Percentiles rank a stretch among this genome's conserved stretches.
Conservation (phyloP, 1,140 invertebrate genomes). For the Globodera ellingtonae region DNA sequence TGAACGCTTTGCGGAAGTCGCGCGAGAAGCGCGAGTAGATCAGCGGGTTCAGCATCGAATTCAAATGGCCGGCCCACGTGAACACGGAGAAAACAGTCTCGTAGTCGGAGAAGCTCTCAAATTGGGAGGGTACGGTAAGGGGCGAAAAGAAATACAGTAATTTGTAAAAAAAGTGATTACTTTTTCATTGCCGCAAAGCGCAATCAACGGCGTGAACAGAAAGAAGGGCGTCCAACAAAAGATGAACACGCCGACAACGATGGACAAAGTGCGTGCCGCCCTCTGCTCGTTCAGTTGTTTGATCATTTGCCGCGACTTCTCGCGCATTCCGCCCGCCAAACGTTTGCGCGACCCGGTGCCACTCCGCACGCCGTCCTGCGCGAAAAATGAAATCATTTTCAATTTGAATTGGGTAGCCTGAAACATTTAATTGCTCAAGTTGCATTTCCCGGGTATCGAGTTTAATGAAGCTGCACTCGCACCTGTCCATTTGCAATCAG, state of each 20-base stretch:
- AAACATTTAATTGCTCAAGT: no score
- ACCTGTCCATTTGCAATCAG: conserved; percentile 13
- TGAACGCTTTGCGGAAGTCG: conserved; percentile 64
- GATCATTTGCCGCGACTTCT: conserved; percentile 65
- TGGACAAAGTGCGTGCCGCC: conserved; percentile 84
- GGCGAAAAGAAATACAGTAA: background rate
- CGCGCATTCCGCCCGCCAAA: conserved; percentile 48
- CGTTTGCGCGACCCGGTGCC: conserved; percentile 33
- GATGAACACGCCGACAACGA: conserved; percentile 95
- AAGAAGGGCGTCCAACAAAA: conserved; percentile 96
- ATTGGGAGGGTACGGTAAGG: conserved; percentile 45
- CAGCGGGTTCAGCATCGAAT: conserved; percentile 72
- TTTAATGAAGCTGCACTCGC: no score
- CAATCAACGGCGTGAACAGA: conserved; percentile 85
- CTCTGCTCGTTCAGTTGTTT: conserved; percentile 65
- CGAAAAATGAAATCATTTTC: no score
- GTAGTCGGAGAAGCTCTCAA: conserved; percentile 65
- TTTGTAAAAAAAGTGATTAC: background rate
- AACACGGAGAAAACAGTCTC: conserved; percentile 86
- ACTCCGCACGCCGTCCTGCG: conserved; percentile 10
- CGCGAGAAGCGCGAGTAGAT: conserved; percentile 63
- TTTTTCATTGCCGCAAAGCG: conserved; percentile 73
- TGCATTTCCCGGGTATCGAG: no score
- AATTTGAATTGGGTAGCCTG: no score
- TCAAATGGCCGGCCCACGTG: conserved; percentile 98